phyloP scores from a whole-genome alignment of 2,113 vertebrate species.

The Clupea harengus region DNA sequence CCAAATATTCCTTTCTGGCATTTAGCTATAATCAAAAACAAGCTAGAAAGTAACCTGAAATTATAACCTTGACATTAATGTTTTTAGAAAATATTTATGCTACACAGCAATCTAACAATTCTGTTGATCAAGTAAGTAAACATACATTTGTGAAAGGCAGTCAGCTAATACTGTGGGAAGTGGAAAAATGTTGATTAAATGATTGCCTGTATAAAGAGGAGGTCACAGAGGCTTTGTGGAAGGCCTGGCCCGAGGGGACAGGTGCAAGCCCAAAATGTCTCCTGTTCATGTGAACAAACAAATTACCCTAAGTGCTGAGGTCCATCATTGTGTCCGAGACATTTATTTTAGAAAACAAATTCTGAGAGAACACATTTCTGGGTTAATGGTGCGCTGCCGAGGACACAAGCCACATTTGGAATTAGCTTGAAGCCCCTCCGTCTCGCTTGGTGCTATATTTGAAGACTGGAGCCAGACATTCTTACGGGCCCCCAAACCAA shows the following conservation, averaged over 20 bases:
- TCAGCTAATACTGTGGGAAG: not conserved
- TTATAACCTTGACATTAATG: not conserved
- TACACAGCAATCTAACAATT: not conserved
- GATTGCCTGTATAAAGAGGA: not conserved
- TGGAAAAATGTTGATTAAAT: not conserved
- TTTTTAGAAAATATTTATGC: not conserved
- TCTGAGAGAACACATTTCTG: not conserved
- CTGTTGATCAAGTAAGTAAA: not conserved
- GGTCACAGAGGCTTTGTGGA: not conserved
- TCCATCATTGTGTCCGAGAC: not conserved
- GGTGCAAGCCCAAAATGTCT: slow-evolving; percentile 11
- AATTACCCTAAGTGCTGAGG: not conserved
- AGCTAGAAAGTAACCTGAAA: not conserved
- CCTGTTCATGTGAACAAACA: not conserved
- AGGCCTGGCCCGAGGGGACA: not conserved
- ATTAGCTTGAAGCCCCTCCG: not conserved
- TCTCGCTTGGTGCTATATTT: not conserved
- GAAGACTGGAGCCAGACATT: not conserved
- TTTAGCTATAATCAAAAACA: not conserved
- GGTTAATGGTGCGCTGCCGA: not conserved
- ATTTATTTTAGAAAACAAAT: slow-evolving; percentile 12
- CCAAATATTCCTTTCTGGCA: not conserved
- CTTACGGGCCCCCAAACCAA: not conserved
- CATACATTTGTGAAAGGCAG: not conserved
- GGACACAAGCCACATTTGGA: not conserved